These are phyloP conservation scores for Globodera rostochiensis DNA, from an alignment of 1,140 invertebrate species.

Conservation along the genomic window DNA sequence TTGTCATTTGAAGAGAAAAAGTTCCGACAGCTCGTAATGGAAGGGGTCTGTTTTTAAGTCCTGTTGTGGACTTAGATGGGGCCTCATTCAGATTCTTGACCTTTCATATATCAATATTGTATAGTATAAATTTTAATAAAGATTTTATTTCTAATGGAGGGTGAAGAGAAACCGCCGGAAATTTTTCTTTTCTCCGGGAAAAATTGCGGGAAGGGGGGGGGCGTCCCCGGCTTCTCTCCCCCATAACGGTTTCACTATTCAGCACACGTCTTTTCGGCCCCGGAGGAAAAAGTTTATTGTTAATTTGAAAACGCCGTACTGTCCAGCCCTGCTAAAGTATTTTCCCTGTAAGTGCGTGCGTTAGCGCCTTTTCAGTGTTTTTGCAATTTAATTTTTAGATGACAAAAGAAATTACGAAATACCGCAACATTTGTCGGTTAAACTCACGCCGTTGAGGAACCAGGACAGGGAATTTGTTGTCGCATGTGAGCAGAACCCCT, in stretches of 20 bases:
- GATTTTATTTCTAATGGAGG: not conserved
- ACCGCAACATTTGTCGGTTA: conserved; percentile 35
- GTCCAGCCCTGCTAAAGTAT: conserved; percentile 51
- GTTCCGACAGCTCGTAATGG: conserved; percentile 39
- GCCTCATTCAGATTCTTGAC: no score
- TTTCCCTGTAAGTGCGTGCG: conserved; percentile 42
- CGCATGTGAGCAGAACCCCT: conserved; percentile 54
- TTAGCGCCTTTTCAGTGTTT: not conserved
- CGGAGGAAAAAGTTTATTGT: conserved; percentile 43
- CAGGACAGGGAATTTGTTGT: conserved; percentile 47
- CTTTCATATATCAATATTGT: no score
- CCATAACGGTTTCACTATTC: not conserved
- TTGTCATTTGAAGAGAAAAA: conserved; percentile 35
- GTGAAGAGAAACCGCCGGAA: not conserved
- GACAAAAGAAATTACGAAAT: conserved; percentile 45
- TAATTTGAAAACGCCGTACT: conserved; percentile 50
- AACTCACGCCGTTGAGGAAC: conserved; percentile 39
- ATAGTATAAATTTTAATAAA: not conserved
- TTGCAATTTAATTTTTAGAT: conserved; percentile 36
- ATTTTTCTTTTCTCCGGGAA: no score
- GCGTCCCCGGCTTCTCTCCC: no score
- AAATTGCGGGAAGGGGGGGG: no score
- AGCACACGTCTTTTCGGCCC: conserved; percentile 20
- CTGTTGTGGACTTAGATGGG: no score
- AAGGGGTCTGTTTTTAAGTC: conserved; percentile 27